Evolutionary conservation across 2,888 invertebrate species (phyloP), one percentile per base, ranked within the genome.

Genomic region (Lathronympha strigana): DNA sequence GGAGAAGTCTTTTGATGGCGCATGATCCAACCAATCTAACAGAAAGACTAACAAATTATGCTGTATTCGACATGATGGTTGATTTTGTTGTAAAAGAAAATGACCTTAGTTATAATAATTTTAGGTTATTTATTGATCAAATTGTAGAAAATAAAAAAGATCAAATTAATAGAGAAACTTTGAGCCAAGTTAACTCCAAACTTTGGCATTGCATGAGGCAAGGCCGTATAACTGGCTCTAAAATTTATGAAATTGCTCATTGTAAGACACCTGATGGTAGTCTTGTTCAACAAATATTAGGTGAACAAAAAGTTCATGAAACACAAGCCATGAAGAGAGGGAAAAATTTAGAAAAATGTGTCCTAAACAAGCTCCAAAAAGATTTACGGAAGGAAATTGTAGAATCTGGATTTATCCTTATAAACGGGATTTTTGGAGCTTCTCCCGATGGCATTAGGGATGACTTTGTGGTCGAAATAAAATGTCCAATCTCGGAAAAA

Each of bases 161-260:
- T 33, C 6, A 11, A 33, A 33, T 33, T 9, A 17, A 50, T 15
- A 25, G 17, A 15, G 50, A 25, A 0, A 50, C 50, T 21, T n/a
- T 1, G 13, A 15, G n/a, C 25, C 50, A 50, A 17, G 50, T 28
- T 8, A 50, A 50, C 11, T 50, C 50, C 13, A 50, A 50, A 25
- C 28, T 28, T 9, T 50, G 50, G 50, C 50, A 50, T 50, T 50
- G 31, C 11, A 6, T 50, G 50, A 25, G 50, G 15, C 50, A 50
- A 50, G 17, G 50, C 5, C 25, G 50, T 4, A 50, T 50, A 28
- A 50, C 50, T n/a, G 50, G 50, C 28, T 50, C 25, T 4, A 50
- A 50, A 17, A 25, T 50, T 2, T 15, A 50, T 28, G 50, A 50
- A 50, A 28, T 50, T 50, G 50, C 25, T 6, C 50, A 50, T 25